These are phyloP conservation scores for Saguinus imperator DNA, from an alignment of 2,113 vertebrate species.

Conservation along the genomic window DNA sequence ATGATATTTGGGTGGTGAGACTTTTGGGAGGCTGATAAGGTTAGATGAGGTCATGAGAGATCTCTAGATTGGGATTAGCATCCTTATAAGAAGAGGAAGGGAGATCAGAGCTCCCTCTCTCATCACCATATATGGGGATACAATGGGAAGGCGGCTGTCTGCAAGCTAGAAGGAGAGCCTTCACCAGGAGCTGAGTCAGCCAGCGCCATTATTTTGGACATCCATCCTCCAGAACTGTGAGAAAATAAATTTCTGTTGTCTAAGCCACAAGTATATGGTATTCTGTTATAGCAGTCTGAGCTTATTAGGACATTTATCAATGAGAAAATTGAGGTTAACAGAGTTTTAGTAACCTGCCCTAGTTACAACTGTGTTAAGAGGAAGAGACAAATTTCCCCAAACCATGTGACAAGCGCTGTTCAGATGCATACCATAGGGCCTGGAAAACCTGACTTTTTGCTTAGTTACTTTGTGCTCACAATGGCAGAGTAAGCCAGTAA, in stretches of 20 bases:
- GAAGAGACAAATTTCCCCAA: neutral
- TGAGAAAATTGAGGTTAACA: neutral
- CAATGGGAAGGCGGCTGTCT: neutral
- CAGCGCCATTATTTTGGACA: neutral
- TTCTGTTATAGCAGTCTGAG: neutral
- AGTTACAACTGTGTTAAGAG: neutral
- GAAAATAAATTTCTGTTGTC: neutral
- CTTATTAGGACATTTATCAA: neutral
- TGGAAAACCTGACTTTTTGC: neutral
- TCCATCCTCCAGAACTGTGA: neutral
- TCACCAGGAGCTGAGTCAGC: neutral
- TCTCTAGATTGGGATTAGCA: neutral
- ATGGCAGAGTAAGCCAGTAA: neutral
- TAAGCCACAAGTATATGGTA: neutral
- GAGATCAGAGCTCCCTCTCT: neutral
- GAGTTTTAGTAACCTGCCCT: neutral
- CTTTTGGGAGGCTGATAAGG: neutral
- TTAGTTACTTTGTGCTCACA: neutral
- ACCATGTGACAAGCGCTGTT: fast-evolving
- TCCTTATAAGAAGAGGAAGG: neutral
- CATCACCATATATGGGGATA: neutral
- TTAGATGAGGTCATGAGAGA: neutral
- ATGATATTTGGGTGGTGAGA: neutral
- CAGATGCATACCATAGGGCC: fast-evolving
- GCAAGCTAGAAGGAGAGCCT: neutral